A percentile compares a stretch with the other conserved stretches of the same genome.
Evolutionary conservation across 2,797 vertebrate species (phyloP).

Genomic region (Antennarius maculatus): DNA sequence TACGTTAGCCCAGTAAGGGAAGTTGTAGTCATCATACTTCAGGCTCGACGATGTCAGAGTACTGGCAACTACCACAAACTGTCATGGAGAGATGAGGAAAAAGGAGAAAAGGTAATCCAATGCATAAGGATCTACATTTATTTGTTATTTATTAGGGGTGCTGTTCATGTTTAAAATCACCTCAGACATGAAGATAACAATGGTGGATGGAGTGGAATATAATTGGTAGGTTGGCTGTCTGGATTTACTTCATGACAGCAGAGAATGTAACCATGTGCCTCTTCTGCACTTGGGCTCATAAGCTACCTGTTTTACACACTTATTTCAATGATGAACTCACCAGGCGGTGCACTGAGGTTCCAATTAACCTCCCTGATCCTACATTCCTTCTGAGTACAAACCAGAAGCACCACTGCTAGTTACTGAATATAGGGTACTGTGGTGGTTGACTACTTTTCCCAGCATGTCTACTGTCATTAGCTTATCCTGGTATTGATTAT

Average conservation of each 20-base stretch:
- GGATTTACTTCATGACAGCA: slow-evolving; percentile 16
- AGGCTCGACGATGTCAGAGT: slow-evolving; percentile 88
- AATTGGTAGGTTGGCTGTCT: slow-evolving; percentile 5
- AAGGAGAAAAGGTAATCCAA: neutral
- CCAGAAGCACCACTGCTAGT: slow-evolving; percentile 2
- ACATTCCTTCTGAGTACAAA: slow-evolving; percentile 9
- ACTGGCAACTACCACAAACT: slow-evolving; percentile 97
- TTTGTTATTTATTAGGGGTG: neutral
- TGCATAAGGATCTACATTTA: neutral
- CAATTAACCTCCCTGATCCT: slow-evolving; percentile 6
- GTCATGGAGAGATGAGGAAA: slow-evolving; percentile 10
- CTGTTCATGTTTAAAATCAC: neutral
- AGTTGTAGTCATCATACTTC: slow-evolving; percentile 92
- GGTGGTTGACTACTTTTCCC: neutral
- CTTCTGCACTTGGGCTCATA: slow-evolving; percentile 13
- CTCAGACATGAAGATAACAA: neutral
- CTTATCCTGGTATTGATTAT: slow-evolving; percentile 8
- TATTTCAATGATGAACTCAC: slow-evolving; percentile 10
- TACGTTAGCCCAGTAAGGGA: slow-evolving; percentile 90
- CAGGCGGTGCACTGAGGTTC: slow-evolving; percentile 5
- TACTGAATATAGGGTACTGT: slow-evolving; percentile 2
- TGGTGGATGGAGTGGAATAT: neutral
- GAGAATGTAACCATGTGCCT: slow-evolving; percentile 17
- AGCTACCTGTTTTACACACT: slow-evolving; percentile 12
- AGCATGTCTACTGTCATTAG: neutral